Evolutionary conservation across 2,113 vertebrate species (phyloP), one percentile per base, ranked within the genome.

Genomic region (Laterallus jamaicensis): DNA sequence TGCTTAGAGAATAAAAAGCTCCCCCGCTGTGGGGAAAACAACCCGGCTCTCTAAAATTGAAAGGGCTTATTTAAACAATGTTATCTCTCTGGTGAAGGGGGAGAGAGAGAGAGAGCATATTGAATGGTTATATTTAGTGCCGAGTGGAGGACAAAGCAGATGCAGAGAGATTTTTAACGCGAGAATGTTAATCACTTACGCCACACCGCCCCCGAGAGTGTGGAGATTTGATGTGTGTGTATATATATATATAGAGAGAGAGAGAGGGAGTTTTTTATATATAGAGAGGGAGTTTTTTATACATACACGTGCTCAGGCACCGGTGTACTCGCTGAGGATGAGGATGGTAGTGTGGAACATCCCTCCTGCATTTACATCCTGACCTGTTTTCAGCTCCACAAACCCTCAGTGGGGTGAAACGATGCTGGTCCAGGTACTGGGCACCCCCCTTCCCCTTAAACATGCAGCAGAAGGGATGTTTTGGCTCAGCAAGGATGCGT

Each of bases 51-150:
- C 94, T 92, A 90, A 93, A 90, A 96, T 92, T 52, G 93, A 95
- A 96, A 95, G 76, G 90, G 87, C 90, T 98, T 96, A 81, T 92
- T 97, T 94, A 93, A 93, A 96, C 92, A 94, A 74, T 31, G 56
- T 84, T 89, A 78, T 92, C 94, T 96, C 80, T 35, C 70, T 80
- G 6, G 11, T 15, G 75, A 93, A 92, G 91, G 82, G 44, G 94
- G 84, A 55, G 81, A 93, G 81, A 81, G 44, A 95, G 86, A 58
- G 81, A 93, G 81, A 93, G 69, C 84, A 63, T 90, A 50, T 78
- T 91, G 60, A n/a, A 62, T 10, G 42, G 87, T 78, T 97, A 82
- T 96, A 91, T 93, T 94, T 93, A 94, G 95, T 87, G 75, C 26
- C 0, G 8, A 11, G 13, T 56, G 69, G 35, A 78, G 95, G 82